Percentiles rank a stretch among this genome's conserved stretches.
phyloP scores from a whole-genome alignment of 2,113 vertebrate species.

The Leptosomus discolor region DNA sequence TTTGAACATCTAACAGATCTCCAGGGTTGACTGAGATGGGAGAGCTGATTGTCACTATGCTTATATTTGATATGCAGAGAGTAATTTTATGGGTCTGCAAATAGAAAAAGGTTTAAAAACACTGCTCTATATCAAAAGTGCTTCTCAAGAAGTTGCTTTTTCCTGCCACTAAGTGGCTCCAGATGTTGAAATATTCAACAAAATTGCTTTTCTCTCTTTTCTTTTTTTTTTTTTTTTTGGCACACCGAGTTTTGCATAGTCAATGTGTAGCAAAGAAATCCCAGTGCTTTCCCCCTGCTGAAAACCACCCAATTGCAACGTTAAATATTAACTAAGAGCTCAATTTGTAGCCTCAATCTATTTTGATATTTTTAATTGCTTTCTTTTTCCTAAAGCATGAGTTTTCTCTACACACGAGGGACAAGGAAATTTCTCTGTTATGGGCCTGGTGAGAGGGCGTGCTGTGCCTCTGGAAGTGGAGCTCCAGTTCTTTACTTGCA shows the following conservation, averaged over 20 bases:
- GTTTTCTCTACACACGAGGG: background rate
- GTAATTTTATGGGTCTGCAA: background rate
- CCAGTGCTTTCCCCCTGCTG: background rate
- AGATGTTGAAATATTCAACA: constrained; percentile 74
- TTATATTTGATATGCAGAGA: background rate
- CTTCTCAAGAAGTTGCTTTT: constrained; percentile 60
- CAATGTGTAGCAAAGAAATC: constrained; percentile 3
- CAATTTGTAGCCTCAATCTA: background rate
- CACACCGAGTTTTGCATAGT: constrained; percentile 37
- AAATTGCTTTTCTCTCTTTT: constrained; percentile 8
- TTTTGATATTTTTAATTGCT: background rate
- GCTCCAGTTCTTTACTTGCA: background rate
- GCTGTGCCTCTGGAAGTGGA: background rate
- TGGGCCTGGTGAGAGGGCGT: background rate
- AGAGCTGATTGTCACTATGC: background rate
- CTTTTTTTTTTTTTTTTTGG: background rate
- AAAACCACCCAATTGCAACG: background rate
- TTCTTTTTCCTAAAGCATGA: background rate
- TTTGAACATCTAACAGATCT: background rate
- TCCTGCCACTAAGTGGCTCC: constrained; percentile 70
- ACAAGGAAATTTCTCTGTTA: background rate
- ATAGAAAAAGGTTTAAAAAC: constrained; percentile 27
- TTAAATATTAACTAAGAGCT: constrained; percentile 60
- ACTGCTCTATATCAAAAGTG: constrained; percentile 17
- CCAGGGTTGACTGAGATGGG: background rate